These are phyloP conservation scores for Embiotoca jacksoni DNA, from an alignment of 2,113 vertebrate species.

Conservation along the genomic window DNA sequence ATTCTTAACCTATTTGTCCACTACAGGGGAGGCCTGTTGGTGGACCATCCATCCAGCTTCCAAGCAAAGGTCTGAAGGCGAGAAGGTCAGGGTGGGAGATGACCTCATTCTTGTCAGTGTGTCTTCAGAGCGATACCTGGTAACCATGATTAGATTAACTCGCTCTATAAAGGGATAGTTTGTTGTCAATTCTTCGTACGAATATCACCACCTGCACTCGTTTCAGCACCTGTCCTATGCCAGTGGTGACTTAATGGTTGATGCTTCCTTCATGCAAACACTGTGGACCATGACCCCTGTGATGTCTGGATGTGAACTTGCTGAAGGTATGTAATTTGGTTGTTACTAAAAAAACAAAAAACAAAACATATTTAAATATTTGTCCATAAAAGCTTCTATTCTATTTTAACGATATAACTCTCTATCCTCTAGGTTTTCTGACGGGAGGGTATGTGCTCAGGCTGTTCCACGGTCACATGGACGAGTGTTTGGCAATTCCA, in stretches of 20 bases:
- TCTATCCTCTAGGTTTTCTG: conserved; percentile 84
- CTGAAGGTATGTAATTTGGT: conserved; percentile 84
- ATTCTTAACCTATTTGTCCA: not conserved
- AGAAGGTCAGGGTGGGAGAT: conserved; percentile 94
- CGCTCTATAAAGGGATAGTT: not conserved
- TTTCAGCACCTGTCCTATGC: conserved; percentile 91
- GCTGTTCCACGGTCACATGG: conserved; percentile 95
- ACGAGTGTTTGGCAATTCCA: conserved; percentile 92
- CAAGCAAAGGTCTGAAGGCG: conserved; percentile 94
- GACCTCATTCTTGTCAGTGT: conserved; percentile 95
- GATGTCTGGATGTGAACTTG: conserved; percentile 90
- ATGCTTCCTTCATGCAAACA: conserved; percentile 96
- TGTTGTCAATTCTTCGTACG: not conserved
- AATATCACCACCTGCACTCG: not conserved
- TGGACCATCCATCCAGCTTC: conserved; percentile 96
- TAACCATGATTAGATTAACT: conserved; percentile 61
- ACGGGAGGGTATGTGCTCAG: conserved; percentile 92
- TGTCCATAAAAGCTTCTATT: not conserved
- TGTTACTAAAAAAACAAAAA: not conserved
- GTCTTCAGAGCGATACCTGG: conserved; percentile 94
- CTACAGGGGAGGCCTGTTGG: conserved; percentile 93
- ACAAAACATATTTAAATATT: not conserved
- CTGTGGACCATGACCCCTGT: conserved; percentile 96
- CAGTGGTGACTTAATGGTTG: conserved; percentile 92
- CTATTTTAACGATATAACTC: not conserved